Conservation (phyloP, 2,113 vertebrate genomes). For the Ammospiza caudacuta region DNA sequence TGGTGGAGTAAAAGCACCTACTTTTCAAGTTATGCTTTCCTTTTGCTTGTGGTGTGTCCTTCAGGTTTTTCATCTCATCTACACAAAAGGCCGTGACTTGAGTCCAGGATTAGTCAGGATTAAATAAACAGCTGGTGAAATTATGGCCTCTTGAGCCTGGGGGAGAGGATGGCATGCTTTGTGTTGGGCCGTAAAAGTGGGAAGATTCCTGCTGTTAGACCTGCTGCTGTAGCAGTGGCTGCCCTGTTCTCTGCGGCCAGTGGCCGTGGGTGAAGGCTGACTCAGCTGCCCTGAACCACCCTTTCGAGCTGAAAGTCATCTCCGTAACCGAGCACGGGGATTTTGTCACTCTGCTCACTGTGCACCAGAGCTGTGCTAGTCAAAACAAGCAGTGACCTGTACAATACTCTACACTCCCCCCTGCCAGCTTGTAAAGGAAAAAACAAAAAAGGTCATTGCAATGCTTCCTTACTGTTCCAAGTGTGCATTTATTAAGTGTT, state of each 20-base stretch:
- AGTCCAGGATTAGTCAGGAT: neutral
- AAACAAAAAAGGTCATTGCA: neutral
- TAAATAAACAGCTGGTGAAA: neutral
- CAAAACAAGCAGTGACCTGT: neutral
- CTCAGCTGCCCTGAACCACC: neutral
- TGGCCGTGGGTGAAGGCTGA: neutral
- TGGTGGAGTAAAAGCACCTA: neutral
- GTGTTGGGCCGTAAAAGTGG: neutral
- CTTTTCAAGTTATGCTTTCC: neutral
- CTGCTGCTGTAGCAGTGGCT: neutral
- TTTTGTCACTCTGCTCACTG: neutral
- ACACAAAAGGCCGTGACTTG: neutral
- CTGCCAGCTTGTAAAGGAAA: neutral
- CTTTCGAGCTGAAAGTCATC: neutral
- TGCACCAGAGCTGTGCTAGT: neutral
- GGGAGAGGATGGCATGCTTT: neutral
- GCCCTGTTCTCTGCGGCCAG: neutral
- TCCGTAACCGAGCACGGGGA: rapidly evolving
- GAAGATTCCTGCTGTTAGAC: neutral
- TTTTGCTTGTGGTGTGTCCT: neutral
- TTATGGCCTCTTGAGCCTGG: neutral
- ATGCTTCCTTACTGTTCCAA: neutral
- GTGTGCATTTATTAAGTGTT: neutral
- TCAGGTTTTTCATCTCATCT: neutral
- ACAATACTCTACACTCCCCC: neutral